phyloP scores from a whole-genome alignment of 2,888 invertebrate species.

The Parnassius orleans region DNA sequence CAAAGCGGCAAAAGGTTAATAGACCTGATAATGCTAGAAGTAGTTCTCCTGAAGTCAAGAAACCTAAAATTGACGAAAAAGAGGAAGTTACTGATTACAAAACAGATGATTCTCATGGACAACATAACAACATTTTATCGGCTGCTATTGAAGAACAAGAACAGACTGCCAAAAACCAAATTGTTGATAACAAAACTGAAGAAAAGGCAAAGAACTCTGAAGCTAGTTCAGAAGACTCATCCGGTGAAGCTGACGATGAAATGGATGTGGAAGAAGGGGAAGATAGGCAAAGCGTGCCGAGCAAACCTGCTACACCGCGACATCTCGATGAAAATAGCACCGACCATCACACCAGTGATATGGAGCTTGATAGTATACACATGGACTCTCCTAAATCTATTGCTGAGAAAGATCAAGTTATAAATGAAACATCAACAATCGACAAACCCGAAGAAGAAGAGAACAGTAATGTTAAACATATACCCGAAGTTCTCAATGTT shows the following conservation, averaged over 20 bases:
- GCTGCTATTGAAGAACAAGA: constrained; percentile 31
- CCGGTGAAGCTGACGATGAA: constrained; percentile 84
- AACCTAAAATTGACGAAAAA: constrained; percentile 51
- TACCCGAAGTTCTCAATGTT: constrained; percentile 32
- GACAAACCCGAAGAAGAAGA: constrained; percentile 49
- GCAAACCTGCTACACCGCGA: constrained; percentile 61
- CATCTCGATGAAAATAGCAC: constrained; percentile 68
- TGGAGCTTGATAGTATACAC: constrained; percentile 75
- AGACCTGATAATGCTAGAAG: constrained; percentile 39
- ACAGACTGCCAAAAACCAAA: constrained; percentile 41
- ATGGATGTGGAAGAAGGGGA: constrained; percentile 84
- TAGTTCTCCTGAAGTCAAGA: constrained; percentile 57
- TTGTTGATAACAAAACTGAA: constrained; percentile 46
- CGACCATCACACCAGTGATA: constrained; percentile 74
- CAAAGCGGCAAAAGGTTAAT: constrained; percentile 57
- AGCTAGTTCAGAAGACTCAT: constrained; percentile 82
- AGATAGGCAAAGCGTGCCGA: constrained; percentile 60
- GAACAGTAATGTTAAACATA: constrained; percentile 34
- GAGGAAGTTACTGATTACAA: constrained; percentile 48
- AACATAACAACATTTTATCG: constrained; percentile 36
- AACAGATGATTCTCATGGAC: constrained; percentile 56
- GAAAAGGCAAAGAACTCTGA: constrained; percentile 66
- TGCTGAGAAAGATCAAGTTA: constrained; percentile 64
- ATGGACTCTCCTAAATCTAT: constrained; percentile 73
- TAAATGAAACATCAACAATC: constrained; percentile 51